These are phyloP conservation scores for Strix occidentalis DNA, from an alignment of 2,797 vertebrate genomes.

Conservation along the genomic window DNA sequence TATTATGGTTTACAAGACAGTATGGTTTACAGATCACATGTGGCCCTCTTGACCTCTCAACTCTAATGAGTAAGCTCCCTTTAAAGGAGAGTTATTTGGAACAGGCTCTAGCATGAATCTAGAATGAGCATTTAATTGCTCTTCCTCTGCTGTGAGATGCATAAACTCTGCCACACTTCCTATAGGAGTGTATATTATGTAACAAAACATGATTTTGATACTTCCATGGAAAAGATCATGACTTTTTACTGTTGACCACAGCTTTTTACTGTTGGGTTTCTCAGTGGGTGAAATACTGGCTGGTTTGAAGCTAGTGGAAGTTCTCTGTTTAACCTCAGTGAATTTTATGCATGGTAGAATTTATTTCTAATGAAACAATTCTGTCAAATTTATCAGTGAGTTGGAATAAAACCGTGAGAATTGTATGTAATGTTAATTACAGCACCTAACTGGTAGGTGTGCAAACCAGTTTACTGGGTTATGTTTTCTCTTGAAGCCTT, in stretches of 20 bases:
- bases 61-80: background rate
- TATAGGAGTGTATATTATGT: background rate
- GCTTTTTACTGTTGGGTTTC: background rate
- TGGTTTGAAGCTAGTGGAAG: background rate
- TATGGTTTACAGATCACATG: background rate
- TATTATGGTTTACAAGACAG: background rate
- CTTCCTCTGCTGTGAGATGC: background rate
- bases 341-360: background rate
- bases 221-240: background rate
- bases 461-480: background rate
- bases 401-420: background rate
- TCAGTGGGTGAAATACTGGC: background rate
- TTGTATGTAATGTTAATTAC: background rate
- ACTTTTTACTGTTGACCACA: background rate
- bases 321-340: background rate
- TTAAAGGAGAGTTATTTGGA: background rate
- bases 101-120: background rate
- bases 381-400: background rate
- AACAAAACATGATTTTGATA: background rate
- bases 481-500: background rate
- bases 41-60: background rate
- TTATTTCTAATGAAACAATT: background rate
- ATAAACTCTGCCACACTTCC: background rate
- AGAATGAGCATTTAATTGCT: background rate
- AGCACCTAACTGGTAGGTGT: background rate